Base-by-base conservation (phyloP, 1,140 invertebrate species). In the Neodiprion lecontei region DNA sequence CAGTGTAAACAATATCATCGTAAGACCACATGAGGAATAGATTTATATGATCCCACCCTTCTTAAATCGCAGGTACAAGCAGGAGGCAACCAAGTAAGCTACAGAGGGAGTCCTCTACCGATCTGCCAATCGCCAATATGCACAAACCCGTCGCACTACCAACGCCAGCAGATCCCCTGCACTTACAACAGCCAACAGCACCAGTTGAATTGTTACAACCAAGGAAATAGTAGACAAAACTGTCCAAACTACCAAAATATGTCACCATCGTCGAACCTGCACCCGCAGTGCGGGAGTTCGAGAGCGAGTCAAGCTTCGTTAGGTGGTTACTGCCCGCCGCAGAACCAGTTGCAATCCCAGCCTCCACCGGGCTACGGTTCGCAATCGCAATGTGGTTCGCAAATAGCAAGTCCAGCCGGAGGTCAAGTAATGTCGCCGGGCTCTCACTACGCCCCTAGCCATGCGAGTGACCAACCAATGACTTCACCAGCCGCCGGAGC, bases 401-500 rank as follows among this genome's bases (percentile, higher is more conserved):
- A 86, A 73, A 81, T 86, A 11, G 76, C 77, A 1, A 86, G 84
- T 69, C 87, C 87, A 3, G 79, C 78, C 0, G 82, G 84, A 8
- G 48, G 49, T 70, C 70, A 67, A 66, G 53, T 71, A 40, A 71
- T 71, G 85, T 87, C 85, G 21, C 86, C 88, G 0, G 84, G 82
- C 17, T 86, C 85, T 5, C 85, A 87, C 48, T 88, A 87, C 48
- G 78, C 83, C 0, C 78, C 85, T 9, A 82, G 80, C 75, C 84
- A 87, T 47, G 74, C 82, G 1, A 88, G 81, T 72, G 88, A 89
- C 74, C 91, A 91, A 74, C 89, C 90, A 11, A 81, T 92, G 77
- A 88, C 89, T 0, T 92, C 91, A 7, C 91, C 91, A 8, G 90
- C 91, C 7, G 90, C 91, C 9, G 92, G 90, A 9, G 87, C 91